Conservation (phyloP, 2,888 invertebrate species). For the Ditylenchus weischeri region DNA sequence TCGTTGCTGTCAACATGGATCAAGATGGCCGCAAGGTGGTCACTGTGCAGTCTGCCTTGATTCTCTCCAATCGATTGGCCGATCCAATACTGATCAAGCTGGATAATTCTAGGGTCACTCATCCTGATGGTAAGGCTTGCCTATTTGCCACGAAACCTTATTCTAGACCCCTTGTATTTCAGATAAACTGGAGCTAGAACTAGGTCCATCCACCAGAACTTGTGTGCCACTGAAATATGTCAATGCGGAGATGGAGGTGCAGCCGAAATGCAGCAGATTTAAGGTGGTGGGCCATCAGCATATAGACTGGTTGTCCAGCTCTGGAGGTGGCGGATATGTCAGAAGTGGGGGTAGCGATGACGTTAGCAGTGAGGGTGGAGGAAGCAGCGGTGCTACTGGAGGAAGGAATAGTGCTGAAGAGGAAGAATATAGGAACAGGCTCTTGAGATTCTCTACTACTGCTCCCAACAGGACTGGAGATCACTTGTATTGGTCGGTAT, state of each 20-base stretch:
- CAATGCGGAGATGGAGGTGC: conserved; percentile 23
- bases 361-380: conserved; percentile 1
- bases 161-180: neutral
- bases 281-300: conserved; percentile 13
- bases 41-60: conserved; percentile 83
- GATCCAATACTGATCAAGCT: conserved; percentile 73
- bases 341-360: conserved; percentile 18
- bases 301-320: conserved; percentile 15
- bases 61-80: conserved; percentile 68
- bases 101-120: conserved; percentile 59
- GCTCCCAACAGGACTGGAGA: conserved; percentile 4
- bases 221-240: conserved; percentile 29
- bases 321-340: neutral
- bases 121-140: neutral
- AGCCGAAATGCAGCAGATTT: conserved; percentile 6
- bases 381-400: conserved; percentile 22
- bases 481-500: conserved; percentile 2
- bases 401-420: conserved; percentile 20
- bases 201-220: neutral
- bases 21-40: conserved; percentile 90
- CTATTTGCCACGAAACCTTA: no score
- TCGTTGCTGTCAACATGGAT: conserved; percentile 84
- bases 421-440: conserved; percentile 3
- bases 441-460: conserved; percentile 12
- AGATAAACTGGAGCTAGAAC: conserved; percentile 5